phyloP scores from a whole-genome alignment of 2,888 invertebrate genomes.

The Pseudococcus longispinus region DNA sequence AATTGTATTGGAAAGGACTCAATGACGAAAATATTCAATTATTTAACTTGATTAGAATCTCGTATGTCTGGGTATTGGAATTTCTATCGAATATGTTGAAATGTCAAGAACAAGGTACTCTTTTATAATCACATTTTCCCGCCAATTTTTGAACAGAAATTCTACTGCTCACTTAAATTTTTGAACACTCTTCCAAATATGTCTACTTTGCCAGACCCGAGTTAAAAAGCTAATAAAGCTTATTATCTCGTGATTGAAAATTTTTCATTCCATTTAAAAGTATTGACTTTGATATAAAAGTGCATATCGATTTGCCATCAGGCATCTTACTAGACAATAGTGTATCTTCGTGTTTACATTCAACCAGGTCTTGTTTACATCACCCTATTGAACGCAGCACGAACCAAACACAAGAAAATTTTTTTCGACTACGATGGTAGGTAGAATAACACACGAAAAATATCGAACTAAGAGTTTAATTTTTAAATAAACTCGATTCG shows the following conservation, averaged over 20 bases:
- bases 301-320: not conserved
- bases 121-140: not conserved
- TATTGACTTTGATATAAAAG: slow-evolving; percentile 2
- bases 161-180: not conserved
- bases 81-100: not conserved
- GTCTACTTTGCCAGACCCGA: not conserved
- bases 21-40: too few relatives aligned
- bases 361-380: not conserved
- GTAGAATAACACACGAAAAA: not conserved
- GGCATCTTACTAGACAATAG: not conserved
- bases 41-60: too few relatives aligned
- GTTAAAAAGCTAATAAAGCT: not conserved
- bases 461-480: not conserved
- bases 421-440: not conserved
- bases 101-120: not conserved
- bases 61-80: too few relatives aligned
- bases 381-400: not conserved
- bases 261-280: not conserved
- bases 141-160: not conserved
- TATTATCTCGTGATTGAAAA: not conserved
- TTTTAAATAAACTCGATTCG: slow-evolving; percentile 13
- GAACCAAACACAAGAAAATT: not conserved
- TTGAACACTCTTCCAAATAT: not conserved
- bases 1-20: too few relatives aligned
- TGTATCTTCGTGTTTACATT: not conserved